Evolutionary conservation across 1,140 invertebrate genomes (phyloP).

Genomic region (Trichomalopsis sarcophagae): DNA sequence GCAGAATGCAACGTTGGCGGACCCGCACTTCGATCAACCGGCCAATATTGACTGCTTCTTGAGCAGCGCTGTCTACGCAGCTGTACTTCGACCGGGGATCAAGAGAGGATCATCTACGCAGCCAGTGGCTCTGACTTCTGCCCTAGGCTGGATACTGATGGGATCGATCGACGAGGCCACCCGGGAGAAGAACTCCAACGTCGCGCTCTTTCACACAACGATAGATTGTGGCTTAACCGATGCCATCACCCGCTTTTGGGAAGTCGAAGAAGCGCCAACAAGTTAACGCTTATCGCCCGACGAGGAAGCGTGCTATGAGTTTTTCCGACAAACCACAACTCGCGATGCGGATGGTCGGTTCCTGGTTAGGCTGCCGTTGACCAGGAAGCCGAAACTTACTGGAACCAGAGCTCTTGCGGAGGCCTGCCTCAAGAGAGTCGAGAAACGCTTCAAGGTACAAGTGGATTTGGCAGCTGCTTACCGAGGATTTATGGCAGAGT

Average conservation of each 20-base stretch:
- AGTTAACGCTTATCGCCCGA: background rate
- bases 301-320: background rate
- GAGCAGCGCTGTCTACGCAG: background rate
- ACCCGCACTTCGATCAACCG: background rate
- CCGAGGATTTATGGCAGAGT: background rate
- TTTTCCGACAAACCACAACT: background rate
- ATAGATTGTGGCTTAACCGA: background rate
- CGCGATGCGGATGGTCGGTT: background rate
- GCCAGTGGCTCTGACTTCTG: background rate
- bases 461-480: background rate
- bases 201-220: background rate
- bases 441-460: background rate
- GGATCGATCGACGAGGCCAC: background rate
- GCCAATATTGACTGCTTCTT: background rate
- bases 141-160: conserved; percentile 12
- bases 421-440: background rate
- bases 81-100: background rate
- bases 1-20: background rate
- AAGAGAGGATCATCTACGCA: background rate
- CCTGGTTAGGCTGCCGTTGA: background rate
- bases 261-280: background rate
- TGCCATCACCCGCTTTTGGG: background rate
- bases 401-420: background rate
- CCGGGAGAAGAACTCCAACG: background rate
- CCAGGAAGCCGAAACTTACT: background rate